Conservation (phyloP, 2,888 invertebrate genomes). For the Diarsia dahlii region DNA sequence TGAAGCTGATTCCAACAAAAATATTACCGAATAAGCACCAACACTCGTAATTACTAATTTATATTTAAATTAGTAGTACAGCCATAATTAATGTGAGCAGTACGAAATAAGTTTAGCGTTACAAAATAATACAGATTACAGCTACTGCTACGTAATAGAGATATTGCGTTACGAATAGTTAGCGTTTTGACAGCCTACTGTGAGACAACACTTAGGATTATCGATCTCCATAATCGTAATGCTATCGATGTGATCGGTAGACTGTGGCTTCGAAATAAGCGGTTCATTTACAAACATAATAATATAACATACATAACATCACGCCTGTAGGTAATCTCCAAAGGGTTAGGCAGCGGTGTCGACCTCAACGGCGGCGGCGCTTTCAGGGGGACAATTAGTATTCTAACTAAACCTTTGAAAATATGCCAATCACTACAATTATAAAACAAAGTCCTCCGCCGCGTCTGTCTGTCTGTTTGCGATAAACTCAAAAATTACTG, state of each 20-base stretch:
- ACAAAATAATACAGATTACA: slow-evolving; percentile 52
- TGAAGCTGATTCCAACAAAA: background rate
- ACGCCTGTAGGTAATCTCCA: no score
- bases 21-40: background rate
- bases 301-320: no score
- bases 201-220: slow-evolving; percentile 71
- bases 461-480: no score
- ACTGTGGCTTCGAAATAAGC: slow-evolving; percentile 26
- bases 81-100: slow-evolving; percentile 31
- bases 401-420: background rate
- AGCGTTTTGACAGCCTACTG: slow-evolving; percentile 68
- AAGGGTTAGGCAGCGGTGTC: no score
- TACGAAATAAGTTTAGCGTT: slow-evolving; percentile 25
- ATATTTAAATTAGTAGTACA: slow-evolving; percentile 12
- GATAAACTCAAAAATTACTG: no score
- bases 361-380: no score
- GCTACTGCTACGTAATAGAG: slow-evolving; percentile 38
- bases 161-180: slow-evolving; percentile 48
- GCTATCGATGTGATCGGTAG: slow-evolving; percentile 24
- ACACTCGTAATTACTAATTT: background rate
- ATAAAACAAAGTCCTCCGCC: no score
- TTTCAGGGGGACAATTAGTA: background rate
- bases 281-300: background rate
- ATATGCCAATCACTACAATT: background rate
- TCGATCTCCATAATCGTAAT: slow-evolving; percentile 31